A percentile compares a stretch with the other conserved stretches of the same genome.
phyloP scores from a whole-genome alignment of 2,113 vertebrate genomes.

The Struthidea cinerea region DNA sequence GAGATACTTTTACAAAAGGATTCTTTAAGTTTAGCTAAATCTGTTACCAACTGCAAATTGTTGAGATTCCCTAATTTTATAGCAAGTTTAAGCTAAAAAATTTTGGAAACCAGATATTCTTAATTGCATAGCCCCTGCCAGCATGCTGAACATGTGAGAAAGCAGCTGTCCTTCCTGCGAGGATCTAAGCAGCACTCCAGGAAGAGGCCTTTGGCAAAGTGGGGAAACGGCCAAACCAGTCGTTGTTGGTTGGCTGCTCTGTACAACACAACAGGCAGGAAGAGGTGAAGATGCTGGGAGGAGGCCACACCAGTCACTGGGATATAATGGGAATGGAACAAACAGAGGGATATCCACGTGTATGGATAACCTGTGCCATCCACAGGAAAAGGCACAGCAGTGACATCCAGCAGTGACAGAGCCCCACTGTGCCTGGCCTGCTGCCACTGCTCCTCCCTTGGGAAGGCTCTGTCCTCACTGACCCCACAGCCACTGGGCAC shows the following conservation, averaged over 20 bases:
- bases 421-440: not conserved
- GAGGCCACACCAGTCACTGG: not conserved
- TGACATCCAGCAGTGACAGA: not conserved
- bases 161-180: not conserved
- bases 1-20: not conserved
- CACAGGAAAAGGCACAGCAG: not conserved
- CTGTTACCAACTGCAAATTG: not conserved
- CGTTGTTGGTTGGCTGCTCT: not conserved
- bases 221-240: not conserved
- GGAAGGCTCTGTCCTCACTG: not conserved
- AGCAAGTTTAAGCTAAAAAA: not conserved
- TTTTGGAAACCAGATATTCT: not conserved
- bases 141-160: rapidly evolving
- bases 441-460: not conserved
- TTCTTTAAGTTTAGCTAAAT: not conserved
- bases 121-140: not conserved
- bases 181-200: not conserved
- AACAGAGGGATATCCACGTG: rapidly evolving
- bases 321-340: not conserved
- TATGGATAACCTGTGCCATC: not conserved
- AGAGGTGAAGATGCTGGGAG: not conserved
- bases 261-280: not conserved
- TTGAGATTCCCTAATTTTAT: not conserved
- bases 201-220: not conserved
- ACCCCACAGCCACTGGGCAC: not conserved